Base-by-base conservation (phyloP, 2,797 vertebrate genomes). In the Fistularia tabacaria region DNA sequence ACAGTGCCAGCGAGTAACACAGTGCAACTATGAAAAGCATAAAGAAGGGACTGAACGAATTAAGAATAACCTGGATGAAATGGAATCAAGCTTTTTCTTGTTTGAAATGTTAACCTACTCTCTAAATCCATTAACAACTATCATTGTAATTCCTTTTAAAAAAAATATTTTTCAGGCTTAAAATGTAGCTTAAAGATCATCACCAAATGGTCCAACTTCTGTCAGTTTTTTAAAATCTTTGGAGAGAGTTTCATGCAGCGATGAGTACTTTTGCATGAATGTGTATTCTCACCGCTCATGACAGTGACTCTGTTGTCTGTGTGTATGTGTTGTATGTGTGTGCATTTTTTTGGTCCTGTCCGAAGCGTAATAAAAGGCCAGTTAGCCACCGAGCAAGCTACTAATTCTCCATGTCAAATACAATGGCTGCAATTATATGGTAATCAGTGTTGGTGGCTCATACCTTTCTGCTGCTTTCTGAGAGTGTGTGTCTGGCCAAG, bases 351-450 rank as follows among this genome's bases (percentile, higher is more conserved):
- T 59, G 80, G 79, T 83, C 71, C 74, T 60, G 69, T 79, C 66
- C 64, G 7, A 7, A 73, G 67, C 76, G 69, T 85, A 83, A 87
- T 81, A 86, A 90, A 89, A 85, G 85, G 84, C 86, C 85, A 90
- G 87, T 82, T 90, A 84, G 86, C 88, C 87, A 86, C 91, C 88
- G 89, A 89, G 87, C 88, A 80, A 85, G 88, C 83, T 82, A 72
- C 91, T 91, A 89, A 90, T 83, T 77, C 87, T 86, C 87, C 86
- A 87, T 88, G 87, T 85, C 90, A 90, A 90, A 92, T 91, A 95
- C 92, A 94, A 94, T 91, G 83, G 87, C 79, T 73, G 79, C 92
- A 94, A 93, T 95, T 95, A 94, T 93, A 94, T 94, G 93, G 91
- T 93, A 92, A 95, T 95, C 91, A 92, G 89, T 36, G 69, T 91